phyloP scores from a whole-genome alignment of 1,140 invertebrate genomes.

The Drosophila ohnishii region DNA sequence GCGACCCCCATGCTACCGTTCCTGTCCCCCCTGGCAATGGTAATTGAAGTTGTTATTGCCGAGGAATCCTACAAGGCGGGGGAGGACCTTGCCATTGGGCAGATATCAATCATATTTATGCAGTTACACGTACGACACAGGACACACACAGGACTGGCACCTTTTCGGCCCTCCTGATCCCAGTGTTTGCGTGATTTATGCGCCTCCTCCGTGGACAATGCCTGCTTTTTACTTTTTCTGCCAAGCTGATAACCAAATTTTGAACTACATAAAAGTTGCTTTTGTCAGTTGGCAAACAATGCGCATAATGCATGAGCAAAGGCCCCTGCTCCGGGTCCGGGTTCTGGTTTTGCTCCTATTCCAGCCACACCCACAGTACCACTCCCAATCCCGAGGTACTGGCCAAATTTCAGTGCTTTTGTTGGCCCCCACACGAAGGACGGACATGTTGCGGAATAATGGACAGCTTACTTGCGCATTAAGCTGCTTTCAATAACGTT shows the following conservation, averaged over 20 bases:
- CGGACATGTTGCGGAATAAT: slow-evolving; percentile 75
- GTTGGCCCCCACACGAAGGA: slow-evolving; percentile 16
- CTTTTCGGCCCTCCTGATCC: slow-evolving; percentile 11
- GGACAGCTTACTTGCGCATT: slow-evolving; percentile 79
- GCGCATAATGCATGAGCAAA: slow-evolving; percentile 73
- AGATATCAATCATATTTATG: slow-evolving; percentile 71
- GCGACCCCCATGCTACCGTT: neutral
- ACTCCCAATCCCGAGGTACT: slow-evolving; percentile 13
- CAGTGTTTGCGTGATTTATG: slow-evolving; percentile 35
- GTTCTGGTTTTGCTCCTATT: slow-evolving; percentile 3
- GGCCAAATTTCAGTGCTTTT: slow-evolving; percentile 69
- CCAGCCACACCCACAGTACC: neutral
- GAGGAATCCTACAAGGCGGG: slow-evolving; percentile 13
- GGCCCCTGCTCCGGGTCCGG: neutral
- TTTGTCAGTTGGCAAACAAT: slow-evolving; percentile 79
- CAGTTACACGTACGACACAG: slow-evolving; percentile 54
- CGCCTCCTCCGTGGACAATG: slow-evolving; percentile 19
- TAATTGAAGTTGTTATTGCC: slow-evolving; percentile 63
- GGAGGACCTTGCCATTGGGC: slow-evolving; percentile 19
- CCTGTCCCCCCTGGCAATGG: slow-evolving; percentile 11
- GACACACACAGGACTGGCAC: slow-evolving; percentile 28
- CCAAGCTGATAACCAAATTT: slow-evolving; percentile 65
- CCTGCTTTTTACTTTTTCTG: slow-evolving; percentile 19
- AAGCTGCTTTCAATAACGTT: slow-evolving; percentile 77
- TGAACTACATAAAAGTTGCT: slow-evolving; percentile 69